A percentile compares a stretch with the other conserved stretches of the same genome.
These are phyloP conservation scores for Enchytraeus crypticus DNA, from an alignment of 2,888 invertebrate genomes.

Conservation along the genomic window DNA sequence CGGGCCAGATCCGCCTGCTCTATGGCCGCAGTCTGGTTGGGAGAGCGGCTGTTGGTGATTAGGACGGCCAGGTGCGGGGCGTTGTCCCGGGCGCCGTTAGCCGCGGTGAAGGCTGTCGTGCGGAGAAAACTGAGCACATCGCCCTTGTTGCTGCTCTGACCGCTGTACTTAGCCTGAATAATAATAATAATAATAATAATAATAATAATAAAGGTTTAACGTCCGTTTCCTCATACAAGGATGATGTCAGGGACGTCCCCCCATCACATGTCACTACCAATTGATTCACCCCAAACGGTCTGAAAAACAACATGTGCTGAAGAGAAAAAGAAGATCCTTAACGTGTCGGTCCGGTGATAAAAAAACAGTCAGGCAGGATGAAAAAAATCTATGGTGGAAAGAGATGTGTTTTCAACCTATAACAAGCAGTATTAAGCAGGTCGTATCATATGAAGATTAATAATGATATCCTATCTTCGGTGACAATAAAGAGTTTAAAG, in stretches of 20 bases:
- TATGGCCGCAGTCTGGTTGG: not conserved
- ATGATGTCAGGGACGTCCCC: too few relatives aligned
- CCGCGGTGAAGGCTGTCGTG: not conserved
- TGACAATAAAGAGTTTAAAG: too few relatives aligned
- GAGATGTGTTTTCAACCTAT: too few relatives aligned
- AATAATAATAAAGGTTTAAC: too few relatives aligned
- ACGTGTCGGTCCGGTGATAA: too few relatives aligned
- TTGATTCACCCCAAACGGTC: too few relatives aligned
- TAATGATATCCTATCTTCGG: conserved; percentile 1
- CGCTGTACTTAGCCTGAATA: not conserved
- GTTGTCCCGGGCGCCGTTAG: not conserved
- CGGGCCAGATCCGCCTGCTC: not conserved
- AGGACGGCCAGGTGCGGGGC: not conserved
- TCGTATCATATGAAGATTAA: not conserved
- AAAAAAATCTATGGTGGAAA: too few relatives aligned
- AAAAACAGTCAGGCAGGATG: too few relatives aligned
- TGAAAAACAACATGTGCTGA: conserved; percentile 6
- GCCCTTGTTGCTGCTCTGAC: not conserved
- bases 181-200: too few relatives aligned
- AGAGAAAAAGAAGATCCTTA: not conserved
- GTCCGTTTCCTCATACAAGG: too few relatives aligned
- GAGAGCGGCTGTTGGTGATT: not conserved
- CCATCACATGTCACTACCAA: too few relatives aligned
- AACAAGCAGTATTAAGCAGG: conserved; percentile 3
- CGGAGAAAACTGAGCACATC: not conserved